Percentiles rank a stretch among this genome's conserved stretches.
Evolutionary conservation across 35 echinoderm and acorn worm species (phyloP).

Genomic region (Hemicentrotus pulcherrimus): DNA sequence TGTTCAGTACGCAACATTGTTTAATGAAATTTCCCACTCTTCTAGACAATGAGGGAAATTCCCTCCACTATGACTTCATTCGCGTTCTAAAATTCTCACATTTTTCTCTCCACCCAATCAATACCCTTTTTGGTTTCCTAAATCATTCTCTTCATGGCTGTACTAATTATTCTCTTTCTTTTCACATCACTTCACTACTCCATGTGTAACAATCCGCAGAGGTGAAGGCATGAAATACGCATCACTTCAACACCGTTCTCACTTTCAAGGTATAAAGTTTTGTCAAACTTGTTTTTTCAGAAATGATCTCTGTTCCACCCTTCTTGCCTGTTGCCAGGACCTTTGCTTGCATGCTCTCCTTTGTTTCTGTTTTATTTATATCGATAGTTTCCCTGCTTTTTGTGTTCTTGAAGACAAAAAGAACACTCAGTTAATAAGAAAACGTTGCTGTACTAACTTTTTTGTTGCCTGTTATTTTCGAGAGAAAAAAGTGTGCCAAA

Average conservation of each 20-base stretch:
- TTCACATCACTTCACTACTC: background rate
- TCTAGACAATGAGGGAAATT: too few species aligned
- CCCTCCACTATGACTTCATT: background rate
- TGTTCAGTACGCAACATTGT: too few species aligned
- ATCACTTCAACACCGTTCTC: background rate
- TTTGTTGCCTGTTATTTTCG: background rate
- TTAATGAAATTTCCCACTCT: too few species aligned
- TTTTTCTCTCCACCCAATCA: background rate
- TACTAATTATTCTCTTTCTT: conserved; percentile 13
- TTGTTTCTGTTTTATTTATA: background rate
- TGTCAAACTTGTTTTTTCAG: background rate
- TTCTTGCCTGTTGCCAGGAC: background rate
- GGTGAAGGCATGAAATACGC: background rate
- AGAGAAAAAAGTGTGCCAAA: background rate
- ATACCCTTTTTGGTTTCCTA: background rate
- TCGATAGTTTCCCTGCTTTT: background rate
- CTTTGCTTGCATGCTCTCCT: too few species aligned
- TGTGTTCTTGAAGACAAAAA: background rate
- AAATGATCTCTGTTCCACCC: background rate
- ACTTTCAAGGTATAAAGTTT: background rate
- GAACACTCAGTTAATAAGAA: background rate
- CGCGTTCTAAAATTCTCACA: background rate
- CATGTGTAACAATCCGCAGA: background rate
- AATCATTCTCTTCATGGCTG: background rate
- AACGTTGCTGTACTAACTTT: background rate